phyloP scores from a whole-genome alignment of 1,140 invertebrate species.

The Pogonus chalceus region DNA sequence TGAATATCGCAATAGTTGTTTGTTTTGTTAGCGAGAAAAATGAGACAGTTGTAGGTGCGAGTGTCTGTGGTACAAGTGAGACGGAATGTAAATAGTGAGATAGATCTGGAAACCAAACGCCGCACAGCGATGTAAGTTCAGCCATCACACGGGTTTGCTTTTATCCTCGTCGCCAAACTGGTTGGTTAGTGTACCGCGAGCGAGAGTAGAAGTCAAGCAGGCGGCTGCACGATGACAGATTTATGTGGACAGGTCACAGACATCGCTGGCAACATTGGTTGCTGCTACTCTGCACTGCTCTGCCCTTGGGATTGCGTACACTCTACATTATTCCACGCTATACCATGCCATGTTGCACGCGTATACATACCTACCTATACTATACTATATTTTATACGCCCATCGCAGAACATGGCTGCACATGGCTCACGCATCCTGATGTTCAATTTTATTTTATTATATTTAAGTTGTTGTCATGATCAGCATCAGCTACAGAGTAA shows the following conservation, averaged over 20 bases:
- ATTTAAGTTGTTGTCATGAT: neutral
- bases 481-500: neutral
- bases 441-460: neutral
- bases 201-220: neutral
- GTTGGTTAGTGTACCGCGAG: slow-evolving; percentile 6
- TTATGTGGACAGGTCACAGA: slow-evolving; percentile 36
- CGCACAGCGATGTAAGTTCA: slow-evolving; percentile 27
- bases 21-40: slow-evolving; percentile 1
- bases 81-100: slow-evolving; percentile 27
- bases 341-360: too few species aligned
- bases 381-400: slow-evolving; percentile 10
- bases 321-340: neutral
- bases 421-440: neutral
- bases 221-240: slow-evolving; percentile 27
- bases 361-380: too few species aligned
- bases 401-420: slow-evolving; percentile 13
- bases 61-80: neutral
- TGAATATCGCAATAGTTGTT: neutral
- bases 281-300: neutral
- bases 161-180: slow-evolving; percentile 21
- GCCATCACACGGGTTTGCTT: slow-evolving; percentile 31
- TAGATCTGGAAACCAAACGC: slow-evolving; percentile 27
- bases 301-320: slow-evolving; percentile 6
- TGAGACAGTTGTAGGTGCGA: neutral
- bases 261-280: slow-evolving; percentile 17